Base-by-base conservation (phyloP, 2,797 vertebrate species). In the Iguana delicatissima region DNA sequence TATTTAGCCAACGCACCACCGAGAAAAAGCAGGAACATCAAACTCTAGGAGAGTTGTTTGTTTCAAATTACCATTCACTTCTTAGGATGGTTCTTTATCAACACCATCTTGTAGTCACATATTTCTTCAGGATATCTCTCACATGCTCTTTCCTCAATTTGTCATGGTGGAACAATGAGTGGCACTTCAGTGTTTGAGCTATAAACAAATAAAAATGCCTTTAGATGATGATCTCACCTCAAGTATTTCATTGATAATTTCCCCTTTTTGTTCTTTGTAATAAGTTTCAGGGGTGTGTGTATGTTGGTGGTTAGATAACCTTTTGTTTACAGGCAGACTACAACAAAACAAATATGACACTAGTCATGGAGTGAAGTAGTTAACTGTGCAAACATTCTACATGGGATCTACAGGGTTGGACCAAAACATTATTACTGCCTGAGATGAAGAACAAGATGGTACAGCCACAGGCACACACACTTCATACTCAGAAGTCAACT, bases 181-280 rank as follows among this genome's bases (percentile, higher is more conserved):
- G 69, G 86, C 84, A 74, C 16, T 22, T 13, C 74, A 77, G 16
- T 35, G 32, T 38, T 74, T 62, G 64, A 52, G 22, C 20, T 74
- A 42, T 52, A 83, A 89, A 81, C 77, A 89, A 91, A 32, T 6
- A 88, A 92, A 46, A 85, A n/a, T 0, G 1, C 46, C 72, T 89
- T 80, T 92, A 81, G 89, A 35, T 79, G 89, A 89, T 92, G 26
- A 72, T 72, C 85, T 82, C 86, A 80, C 62, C 50, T 73, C 0
- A 0, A 93, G 83, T 55, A 64, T 13, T 92, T 85, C 91, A 42
- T 18, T 90, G 14, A 35, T 69, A 81, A 42, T 72, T 95, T 94
- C 87, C 79, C 92, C 55, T 87, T 94, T 91, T 93, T 95, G 91
- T 95, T 89, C 69, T 5, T 69, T 69, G 87, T 89, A 59, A 64